Evolutionary conservation across 2,888 invertebrate species (phyloP).

Genomic region (Dasysyrphus tricinctus): DNA sequence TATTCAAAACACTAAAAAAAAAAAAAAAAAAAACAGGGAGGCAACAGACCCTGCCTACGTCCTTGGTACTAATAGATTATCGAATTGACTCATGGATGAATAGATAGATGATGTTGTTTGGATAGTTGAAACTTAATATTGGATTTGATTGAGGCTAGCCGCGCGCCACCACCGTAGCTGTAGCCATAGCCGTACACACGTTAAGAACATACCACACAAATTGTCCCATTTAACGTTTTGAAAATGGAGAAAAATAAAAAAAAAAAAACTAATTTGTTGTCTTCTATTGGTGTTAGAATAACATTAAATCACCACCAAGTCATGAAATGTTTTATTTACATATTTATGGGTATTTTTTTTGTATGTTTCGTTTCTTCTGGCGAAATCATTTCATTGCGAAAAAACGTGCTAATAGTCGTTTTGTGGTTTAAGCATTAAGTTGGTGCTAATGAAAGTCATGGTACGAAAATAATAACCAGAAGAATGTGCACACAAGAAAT

Average conservation of each 20-base stretch:
- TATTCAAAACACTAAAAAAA: not conserved
- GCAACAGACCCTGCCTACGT: not conserved
- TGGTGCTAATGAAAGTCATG: slow-evolving; percentile 55
- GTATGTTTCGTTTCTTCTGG: not conserved
- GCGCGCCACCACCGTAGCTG: no score
- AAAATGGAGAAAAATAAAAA: slow-evolving; percentile 31
- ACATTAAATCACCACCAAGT: slow-evolving; percentile 31
- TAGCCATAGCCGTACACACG: not conserved
- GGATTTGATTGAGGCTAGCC: slow-evolving; percentile 18
- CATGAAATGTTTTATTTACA: slow-evolving; percentile 26
- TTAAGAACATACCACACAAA: slow-evolving; percentile 14
- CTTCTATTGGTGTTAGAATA: slow-evolving; percentile 10
- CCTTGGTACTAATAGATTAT: slow-evolving; percentile 13
- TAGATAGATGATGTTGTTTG: slow-evolving; percentile 21
- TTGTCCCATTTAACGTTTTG: slow-evolving; percentile 52
- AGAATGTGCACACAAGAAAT: slow-evolving; percentile 49
- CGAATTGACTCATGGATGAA: slow-evolving; percentile 32
- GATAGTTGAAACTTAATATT: slow-evolving; percentile 43
- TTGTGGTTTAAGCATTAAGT: slow-evolving; percentile 42
- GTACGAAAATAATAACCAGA: slow-evolving; percentile 19
- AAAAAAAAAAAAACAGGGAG: not conserved
- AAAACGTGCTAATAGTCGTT: slow-evolving; percentile 28
- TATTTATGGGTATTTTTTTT: not conserved
- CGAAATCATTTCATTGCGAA: slow-evolving; percentile 28
- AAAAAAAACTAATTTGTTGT: not conserved